These are phyloP conservation scores for Trachelipus rathkii DNA, from an alignment of 1,140 invertebrate genomes.

Conservation along the genomic window DNA sequence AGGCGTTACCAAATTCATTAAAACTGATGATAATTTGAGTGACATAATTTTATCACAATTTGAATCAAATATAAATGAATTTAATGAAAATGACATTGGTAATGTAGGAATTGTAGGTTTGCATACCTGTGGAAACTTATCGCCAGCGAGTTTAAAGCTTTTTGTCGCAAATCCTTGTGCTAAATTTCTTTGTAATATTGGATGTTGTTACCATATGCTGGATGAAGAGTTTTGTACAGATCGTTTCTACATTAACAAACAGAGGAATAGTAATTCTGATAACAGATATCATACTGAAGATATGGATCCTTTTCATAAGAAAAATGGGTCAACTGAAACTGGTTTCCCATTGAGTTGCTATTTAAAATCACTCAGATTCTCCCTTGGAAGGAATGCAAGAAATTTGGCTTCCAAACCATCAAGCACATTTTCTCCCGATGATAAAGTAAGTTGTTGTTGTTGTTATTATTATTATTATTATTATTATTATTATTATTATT, in stretches of 20 bases:
- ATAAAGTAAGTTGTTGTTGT: too few relatives aligned
- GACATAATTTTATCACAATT: neutral
- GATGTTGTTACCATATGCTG: slow-evolving; percentile 71
- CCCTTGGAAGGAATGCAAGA: slow-evolving; percentile 69
- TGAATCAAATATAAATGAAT: neutral
- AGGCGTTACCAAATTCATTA: neutral
- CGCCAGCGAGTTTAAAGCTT: slow-evolving; percentile 66
- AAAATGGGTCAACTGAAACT: slow-evolving; percentile 21
- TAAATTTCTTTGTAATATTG: slow-evolving; percentile 66
- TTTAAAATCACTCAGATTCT: slow-evolving; percentile 56
- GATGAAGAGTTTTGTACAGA: slow-evolving; percentile 58
- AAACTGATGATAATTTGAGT: neutral
- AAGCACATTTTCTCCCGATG: neutral
- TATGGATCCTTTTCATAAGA: neutral
- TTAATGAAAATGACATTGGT: neutral
- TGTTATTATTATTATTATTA: too few relatives aligned
- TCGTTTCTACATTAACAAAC: slow-evolving; percentile 41
- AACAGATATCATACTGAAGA: neutral
- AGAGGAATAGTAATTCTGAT: neutral
- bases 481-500: too few relatives aligned
- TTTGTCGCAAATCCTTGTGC: slow-evolving; percentile 59
- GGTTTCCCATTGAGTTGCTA: slow-evolving; percentile 65
- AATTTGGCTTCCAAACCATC: slow-evolving; percentile 74
- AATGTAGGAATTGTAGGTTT: slow-evolving; percentile 64
- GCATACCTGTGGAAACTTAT: slow-evolving; percentile 83